Percentiles rank a stretch among this genome's conserved stretches.
Conservation (phyloP, 2,113 vertebrate genomes). For the Carettochelys insculpta region DNA sequence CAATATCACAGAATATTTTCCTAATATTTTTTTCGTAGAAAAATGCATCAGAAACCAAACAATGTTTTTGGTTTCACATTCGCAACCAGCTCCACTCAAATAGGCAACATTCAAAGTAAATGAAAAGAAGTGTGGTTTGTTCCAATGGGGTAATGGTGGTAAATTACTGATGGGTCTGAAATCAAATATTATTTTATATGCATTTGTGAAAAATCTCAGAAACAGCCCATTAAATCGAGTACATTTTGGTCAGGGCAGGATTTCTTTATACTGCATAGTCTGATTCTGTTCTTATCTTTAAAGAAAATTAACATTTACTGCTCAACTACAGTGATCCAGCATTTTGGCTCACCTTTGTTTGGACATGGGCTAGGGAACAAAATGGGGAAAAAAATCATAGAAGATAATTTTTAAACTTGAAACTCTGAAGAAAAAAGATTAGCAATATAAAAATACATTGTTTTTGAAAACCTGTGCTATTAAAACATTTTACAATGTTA, state of each 20-base stretch:
- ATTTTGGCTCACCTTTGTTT: constrained; percentile 17
- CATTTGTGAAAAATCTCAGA: background rate
- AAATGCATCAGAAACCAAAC: no score
- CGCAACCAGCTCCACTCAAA: no score
- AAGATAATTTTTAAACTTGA: background rate
- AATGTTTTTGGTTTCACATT: no score
- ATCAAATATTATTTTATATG: background rate
- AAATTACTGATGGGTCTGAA: constrained; percentile 1
- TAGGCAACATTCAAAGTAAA: no score
- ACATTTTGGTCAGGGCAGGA: background rate
- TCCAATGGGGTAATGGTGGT: constrained; percentile 38
- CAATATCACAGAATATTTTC: no score
- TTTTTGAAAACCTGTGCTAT: constrained; percentile 1
- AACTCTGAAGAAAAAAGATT: constrained; percentile 24
- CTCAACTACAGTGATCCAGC: background rate
- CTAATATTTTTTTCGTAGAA: no score
- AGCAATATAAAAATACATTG: background rate
- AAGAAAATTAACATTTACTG: background rate
- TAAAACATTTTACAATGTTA: constrained; percentile 6
- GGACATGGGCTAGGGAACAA: background rate
- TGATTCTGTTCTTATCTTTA: background rate
- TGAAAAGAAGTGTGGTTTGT: background rate
- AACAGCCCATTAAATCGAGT: constrained; percentile 2
- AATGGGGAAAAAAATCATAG: constrained; percentile 33
- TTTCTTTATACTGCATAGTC: constrained; percentile 16